Base-by-base conservation (phyloP, 2,888 invertebrate genomes). In the Macrophya annulata region DNA sequence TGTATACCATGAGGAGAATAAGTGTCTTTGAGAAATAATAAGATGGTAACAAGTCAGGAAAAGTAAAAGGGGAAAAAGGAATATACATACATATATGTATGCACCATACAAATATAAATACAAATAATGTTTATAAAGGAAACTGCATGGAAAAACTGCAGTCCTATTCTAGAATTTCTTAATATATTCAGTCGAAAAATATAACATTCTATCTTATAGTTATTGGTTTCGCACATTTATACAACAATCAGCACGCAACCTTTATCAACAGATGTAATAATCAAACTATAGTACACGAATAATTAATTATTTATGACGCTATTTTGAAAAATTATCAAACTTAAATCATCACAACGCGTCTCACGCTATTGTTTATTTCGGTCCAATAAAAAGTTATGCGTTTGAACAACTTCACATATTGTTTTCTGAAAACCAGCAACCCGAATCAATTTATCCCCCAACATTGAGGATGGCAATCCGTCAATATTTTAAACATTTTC, bases 1-100 rank as follows among this genome's bases (percentile, higher is more conserved):
- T 51, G 77, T 43, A 72, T 77, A 77, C 77, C 77, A 77, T 2
- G 21, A 17, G 55, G 51, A n/a, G 55, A 77, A 77, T 25, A 37
- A 77, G 77, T 77, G 77, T 77, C 77, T 77, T 77, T 77, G 55
- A 77, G 77, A 17, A 55, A 77, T 51, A 77, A 77, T 55, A 55
- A 37, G 37, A 31, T 55, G 37, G 62, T 81, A 10, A 62, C 37
- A 43, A 81, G 51, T 62, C 51, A 43, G 4, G n/a, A 17, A 9
- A 51, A 59, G 59, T 9, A 79, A 55, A n/a, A 5, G 1, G 31
- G 21, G 12, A 59, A 25, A 25, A n/a, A 79, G 48, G 12, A n/a
- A 48, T 74, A 71, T 17, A 40, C 15, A 71, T 71, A 71, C 40
- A 40, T 17, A 72, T 72, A 72, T 17, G 10, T 8, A n/a, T 40